Percentiles rank a stretch among this genome's conserved stretches.
phyloP scores from a whole-genome alignment of 2,797 vertebrate genomes.

The Notamacropus eugenii region DNA sequence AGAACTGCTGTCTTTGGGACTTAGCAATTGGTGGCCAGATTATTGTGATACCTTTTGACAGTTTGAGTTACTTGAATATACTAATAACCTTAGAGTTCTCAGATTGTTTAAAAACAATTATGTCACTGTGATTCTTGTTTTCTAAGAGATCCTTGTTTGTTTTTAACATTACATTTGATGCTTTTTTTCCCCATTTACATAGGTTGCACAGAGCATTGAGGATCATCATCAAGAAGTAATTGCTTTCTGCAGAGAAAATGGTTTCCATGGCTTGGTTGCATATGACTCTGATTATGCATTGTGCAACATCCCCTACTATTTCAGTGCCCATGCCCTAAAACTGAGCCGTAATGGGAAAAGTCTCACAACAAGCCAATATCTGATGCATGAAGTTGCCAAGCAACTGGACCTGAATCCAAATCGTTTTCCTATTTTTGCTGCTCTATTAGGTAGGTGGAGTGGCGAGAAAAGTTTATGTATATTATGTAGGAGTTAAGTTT shows the following conservation, averaged over 20 bases:
- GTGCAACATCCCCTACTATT: slow-evolving; percentile 97
- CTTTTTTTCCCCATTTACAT: slow-evolving; percentile 69
- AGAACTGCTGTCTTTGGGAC: background rate
- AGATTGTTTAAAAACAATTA: background rate
- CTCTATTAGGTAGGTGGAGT: slow-evolving; percentile 93
- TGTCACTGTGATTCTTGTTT: background rate
- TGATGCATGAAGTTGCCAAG: slow-evolving; percentile 98
- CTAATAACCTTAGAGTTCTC: background rate
- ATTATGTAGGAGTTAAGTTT: slow-evolving; percentile 19
- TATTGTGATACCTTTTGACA: background rate
- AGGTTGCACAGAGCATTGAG: slow-evolving; percentile 97
- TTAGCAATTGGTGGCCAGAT: background rate
- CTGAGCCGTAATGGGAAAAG: slow-evolving; percentile 98
- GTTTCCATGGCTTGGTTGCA: slow-evolving; percentile 95
- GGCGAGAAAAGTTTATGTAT: slow-evolving; percentile 18
- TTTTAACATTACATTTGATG: slow-evolving; percentile 69
- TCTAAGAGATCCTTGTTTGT: slow-evolving; percentile 53
- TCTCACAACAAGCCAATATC: slow-evolving; percentile 97
- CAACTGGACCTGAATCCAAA: slow-evolving; percentile 96
- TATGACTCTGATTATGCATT: slow-evolving; percentile 97
- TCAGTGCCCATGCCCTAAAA: slow-evolving; percentile 96
- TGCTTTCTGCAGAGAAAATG: slow-evolving; percentile 93
- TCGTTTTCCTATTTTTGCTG: slow-evolving; percentile 96
- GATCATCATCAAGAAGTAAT: slow-evolving; percentile 99
- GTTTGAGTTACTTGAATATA: background rate